A percentile compares a stretch with the other conserved stretches of the same genome.
These are phyloP conservation scores for Montipora capitata DNA, from an alignment of 92 coral and sea anemone genomes.

Conservation along the genomic window DNA sequence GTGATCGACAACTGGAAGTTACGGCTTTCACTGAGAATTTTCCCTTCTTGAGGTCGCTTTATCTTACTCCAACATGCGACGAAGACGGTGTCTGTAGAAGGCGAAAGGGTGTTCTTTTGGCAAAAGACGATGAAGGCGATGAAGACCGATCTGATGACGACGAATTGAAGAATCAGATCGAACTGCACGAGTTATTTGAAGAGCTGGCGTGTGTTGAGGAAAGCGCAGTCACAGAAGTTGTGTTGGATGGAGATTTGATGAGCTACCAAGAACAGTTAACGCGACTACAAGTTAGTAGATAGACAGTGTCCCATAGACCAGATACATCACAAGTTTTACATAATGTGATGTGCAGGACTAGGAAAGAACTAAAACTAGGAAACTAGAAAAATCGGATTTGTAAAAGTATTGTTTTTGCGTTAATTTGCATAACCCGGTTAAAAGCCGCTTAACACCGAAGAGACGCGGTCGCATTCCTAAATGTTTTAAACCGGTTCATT, in stretches of 20 bases:
- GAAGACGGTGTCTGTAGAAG: slow-evolving; percentile 32
- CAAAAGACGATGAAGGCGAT: slow-evolving; percentile 49
- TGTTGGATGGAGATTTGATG: slow-evolving; percentile 80
- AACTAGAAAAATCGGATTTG: too few relatives aligned
- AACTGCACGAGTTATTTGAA: slow-evolving; percentile 93
- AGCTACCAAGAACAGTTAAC: slow-evolving; percentile 80
- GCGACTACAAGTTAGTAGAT: slow-evolving; percentile 81
- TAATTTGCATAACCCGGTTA: too few relatives aligned
- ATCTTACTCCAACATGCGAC: slow-evolving; percentile 53
- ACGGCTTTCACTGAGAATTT: slow-evolving; percentile 87
- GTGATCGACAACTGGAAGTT: slow-evolving; percentile 65
- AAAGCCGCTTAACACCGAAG: too few relatives aligned
- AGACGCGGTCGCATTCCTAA: too few relatives aligned
- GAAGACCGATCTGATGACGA: slow-evolving; percentile 84
- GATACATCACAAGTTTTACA: not conserved
- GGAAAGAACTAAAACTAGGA: too few relatives aligned
- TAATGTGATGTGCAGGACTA: too few relatives aligned
- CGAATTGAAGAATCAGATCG: slow-evolving; percentile 85
- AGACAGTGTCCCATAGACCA: too few relatives aligned
- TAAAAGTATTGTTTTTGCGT: too few relatives aligned
- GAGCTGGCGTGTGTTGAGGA: slow-evolving; percentile 93
- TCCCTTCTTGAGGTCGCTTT: slow-evolving; percentile 89
- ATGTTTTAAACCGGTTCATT: too few relatives aligned
- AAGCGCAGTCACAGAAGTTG: slow-evolving; percentile 77
- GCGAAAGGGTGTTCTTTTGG: slow-evolving; percentile 1